phyloP scores from a whole-genome alignment of 2,888 invertebrate genomes.

The Sycophila texana region DNA sequence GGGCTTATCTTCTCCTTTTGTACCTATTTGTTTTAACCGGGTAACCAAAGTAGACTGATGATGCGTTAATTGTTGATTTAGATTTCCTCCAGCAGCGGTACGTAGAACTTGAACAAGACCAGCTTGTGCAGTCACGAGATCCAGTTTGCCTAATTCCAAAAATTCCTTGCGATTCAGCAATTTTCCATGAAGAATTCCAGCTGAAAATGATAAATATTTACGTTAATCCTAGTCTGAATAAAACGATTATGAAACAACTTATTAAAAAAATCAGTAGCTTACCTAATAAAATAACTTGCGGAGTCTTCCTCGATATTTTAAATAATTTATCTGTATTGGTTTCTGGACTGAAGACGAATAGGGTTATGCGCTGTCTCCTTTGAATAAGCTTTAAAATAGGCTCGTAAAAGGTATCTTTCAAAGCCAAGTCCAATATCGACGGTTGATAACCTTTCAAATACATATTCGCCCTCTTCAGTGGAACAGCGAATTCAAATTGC shows the following conservation, averaged over 20 bases:
- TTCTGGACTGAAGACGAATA: conserved; percentile 85
- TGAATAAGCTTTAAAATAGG: conserved; percentile 75
- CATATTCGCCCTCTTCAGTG: conserved; percentile 83
- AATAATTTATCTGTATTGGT: conserved; percentile 80
- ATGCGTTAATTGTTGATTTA: conserved; percentile 82
- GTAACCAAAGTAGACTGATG: conserved; percentile 83
- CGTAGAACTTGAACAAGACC: conserved; percentile 84
- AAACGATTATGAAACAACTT: neutral
- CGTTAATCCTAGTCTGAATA: neutral
- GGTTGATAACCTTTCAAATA: conserved; percentile 82
- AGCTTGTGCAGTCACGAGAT: conserved; percentile 81
- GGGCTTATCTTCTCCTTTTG: conserved; percentile 61
- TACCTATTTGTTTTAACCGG: conserved; percentile 78
- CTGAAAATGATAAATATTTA: conserved; percentile 71
- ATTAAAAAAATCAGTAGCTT: conserved; percentile 58
- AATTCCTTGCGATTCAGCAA: conserved; percentile 84
- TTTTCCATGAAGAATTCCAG: conserved; percentile 84
- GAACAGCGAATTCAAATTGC: conserved; percentile 80
- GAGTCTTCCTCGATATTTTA: conserved; percentile 83
- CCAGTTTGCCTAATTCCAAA: conserved; percentile 81
- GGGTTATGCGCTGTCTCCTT: conserved; percentile 64
- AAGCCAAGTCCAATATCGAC: conserved; percentile 81
- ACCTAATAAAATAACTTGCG: conserved; percentile 85
- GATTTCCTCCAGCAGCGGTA: conserved; percentile 80
- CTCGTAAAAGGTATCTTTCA: conserved; percentile 83